Evolutionary conservation across 2,888 invertebrate genomes (phyloP).

Genomic region (Seladonia tumulorum): DNA sequence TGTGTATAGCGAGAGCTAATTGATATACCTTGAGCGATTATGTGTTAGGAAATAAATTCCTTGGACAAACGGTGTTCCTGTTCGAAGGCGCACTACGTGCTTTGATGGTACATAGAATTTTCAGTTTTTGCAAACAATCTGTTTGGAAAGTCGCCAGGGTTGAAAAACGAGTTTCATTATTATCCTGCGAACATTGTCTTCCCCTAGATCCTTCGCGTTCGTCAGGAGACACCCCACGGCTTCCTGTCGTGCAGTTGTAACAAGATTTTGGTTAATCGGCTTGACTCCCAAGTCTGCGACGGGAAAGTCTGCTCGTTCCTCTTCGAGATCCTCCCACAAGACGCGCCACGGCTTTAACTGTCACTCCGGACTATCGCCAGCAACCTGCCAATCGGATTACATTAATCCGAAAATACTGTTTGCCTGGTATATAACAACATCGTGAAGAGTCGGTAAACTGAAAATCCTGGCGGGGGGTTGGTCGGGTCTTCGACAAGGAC

Average conservation of each 20-base stretch:
- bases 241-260: slow-evolving; percentile 69
- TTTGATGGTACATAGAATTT: background rate
- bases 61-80: background rate
- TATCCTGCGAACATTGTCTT: background rate
- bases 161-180: background rate
- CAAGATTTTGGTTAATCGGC: slow-evolving; percentile 77
- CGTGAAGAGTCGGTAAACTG: slow-evolving; percentile 8
- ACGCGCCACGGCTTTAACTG: slow-evolving; percentile 42
- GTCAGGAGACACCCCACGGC: slow-evolving; percentile 38
- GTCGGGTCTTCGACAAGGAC: background rate
- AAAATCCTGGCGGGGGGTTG: background rate
- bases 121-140: background rate
- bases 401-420: slow-evolving; percentile 74
- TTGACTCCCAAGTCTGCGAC: slow-evolving; percentile 67
- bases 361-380: slow-evolving; percentile 56
- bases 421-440: slow-evolving; percentile 25
- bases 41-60: background rate
- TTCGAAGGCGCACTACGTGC: background rate
- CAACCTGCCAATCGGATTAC: slow-evolving; percentile 73
- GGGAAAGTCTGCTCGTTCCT: slow-evolving; percentile 39
- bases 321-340: slow-evolving; percentile 50
- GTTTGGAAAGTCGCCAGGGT: background rate
- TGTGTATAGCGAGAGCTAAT: background rate
- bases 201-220: slow-evolving; percentile 9
- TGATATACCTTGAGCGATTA: too few species aligned